Base-by-base conservation (phyloP, 1,140 invertebrate genomes). In the Brachionus sp. region DNA sequence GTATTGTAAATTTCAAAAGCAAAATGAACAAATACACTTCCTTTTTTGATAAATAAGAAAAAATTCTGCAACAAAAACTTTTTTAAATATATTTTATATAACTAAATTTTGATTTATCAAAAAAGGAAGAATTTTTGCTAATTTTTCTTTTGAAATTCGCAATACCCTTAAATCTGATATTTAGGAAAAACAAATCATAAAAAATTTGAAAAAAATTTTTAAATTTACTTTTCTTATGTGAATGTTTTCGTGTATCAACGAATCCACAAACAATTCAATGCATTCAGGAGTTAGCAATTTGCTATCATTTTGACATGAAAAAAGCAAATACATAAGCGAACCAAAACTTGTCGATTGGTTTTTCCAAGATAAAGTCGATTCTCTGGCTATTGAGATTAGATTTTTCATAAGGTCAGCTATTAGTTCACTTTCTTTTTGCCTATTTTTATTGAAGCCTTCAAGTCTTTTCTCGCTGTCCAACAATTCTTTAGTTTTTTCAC, bases 391-490 rank as follows among this genome's bases (percentile, higher is more conserved):
- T 12, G 75, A 25, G 33, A 86, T 85, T 1, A 78, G 23, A 37
- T 62, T 37, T 25, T 82, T 68, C 19, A 84, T 83, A 62, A 35
- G 84, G 16, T 84, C 42, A 25, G 83, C n/a, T 29, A 86, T 83
- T 64, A 86, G 16, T 10, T 80, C n/a, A 25, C 9, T 62, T 29
- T 80, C 77, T 23, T 33, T 12, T 23, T 80, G 6, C 7, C 3
- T 78, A 64, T 85, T 82, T 84, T 90, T 82, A 13, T 87, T 84
- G 1, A 91, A 92, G 0, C 87, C 85, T 6, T 89, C 86, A 7
- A 92, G 84, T 75, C 91, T 91, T 0, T 84, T 84, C 1, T 92
- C 87, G 0, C 83, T 91, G 87, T 1, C 80, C 50, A 82, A 85
- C 25, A 70, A 35, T 2, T 7, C 16, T 16, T 66, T 80, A 0